Conservation (phyloP, 2,888 invertebrate genomes). For the Choreutis nemorana region DNA sequence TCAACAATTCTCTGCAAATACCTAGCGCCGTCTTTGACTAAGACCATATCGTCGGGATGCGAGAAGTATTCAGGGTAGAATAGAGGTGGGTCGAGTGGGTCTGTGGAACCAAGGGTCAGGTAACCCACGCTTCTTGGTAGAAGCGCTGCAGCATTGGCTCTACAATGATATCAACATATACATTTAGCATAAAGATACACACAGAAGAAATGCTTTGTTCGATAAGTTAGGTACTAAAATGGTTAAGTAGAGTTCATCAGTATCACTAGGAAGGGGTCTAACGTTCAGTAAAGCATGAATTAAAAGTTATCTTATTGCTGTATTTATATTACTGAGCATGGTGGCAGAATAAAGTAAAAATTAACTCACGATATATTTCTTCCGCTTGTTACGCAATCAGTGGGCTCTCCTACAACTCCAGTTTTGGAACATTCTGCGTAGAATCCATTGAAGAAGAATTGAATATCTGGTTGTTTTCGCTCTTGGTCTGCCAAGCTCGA, state of each 20-base stretch:
- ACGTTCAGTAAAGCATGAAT: too few species aligned
- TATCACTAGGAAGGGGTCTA: too few species aligned
- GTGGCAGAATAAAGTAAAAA: too few species aligned
- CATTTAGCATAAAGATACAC: neutral
- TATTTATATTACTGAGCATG: too few species aligned
- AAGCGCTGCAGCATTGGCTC: conserved; percentile 31
- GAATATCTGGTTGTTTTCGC: conserved; percentile 67
- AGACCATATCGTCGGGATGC: conserved; percentile 31
- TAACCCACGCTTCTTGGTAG: conserved; percentile 33
- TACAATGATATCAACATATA: conserved; percentile 14
- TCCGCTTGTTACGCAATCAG: conserved; percentile 17
- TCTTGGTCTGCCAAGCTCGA: conserved; percentile 63
- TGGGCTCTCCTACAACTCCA: conserved; percentile 39
- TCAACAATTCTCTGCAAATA: conserved; percentile 26
- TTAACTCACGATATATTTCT: conserved; percentile 31
- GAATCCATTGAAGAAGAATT: conserved; percentile 72
- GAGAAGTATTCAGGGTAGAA: conserved; percentile 33
- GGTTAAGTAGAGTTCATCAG: too few species aligned
- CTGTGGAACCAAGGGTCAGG: conserved; percentile 29
- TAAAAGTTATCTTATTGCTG: too few species aligned
- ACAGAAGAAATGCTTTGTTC: too few species aligned
- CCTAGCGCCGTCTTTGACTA: conserved; percentile 29
- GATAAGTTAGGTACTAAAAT: too few species aligned
- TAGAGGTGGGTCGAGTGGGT: conserved; percentile 29
- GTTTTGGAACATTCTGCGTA: conserved; percentile 55